Evolutionary conservation across 2,888 invertebrate genomes (phyloP).

Genomic region (Cerastis leucographa): DNA sequence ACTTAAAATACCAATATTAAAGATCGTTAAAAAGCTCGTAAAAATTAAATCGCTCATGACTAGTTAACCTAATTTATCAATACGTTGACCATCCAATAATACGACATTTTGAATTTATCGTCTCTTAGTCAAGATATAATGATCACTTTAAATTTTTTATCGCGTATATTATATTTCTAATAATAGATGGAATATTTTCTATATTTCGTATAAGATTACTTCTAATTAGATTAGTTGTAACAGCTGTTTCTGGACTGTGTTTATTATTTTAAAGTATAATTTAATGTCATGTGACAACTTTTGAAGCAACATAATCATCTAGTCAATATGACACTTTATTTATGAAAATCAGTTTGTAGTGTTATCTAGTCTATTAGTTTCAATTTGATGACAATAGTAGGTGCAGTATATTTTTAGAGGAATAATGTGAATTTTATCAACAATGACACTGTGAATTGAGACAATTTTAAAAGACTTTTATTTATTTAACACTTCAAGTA

Average conservation of each 20-base stretch:
- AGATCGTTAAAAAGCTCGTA: conserved; percentile 60
- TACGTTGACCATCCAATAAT: conserved; percentile 31
- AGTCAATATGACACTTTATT: neutral
- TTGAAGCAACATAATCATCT: neutral
- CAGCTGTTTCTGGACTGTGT: neutral
- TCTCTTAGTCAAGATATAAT: conserved; percentile 42
- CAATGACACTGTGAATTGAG: neutral
- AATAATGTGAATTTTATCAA: neutral
- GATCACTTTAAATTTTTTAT: conserved; percentile 40
- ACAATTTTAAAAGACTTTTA: neutral
- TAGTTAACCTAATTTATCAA: conserved; percentile 57
- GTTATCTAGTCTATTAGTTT: neutral
- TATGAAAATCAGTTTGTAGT: neutral
- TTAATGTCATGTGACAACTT: neutral
- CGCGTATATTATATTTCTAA: conserved; percentile 42
- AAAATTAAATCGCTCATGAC: conserved; percentile 55
- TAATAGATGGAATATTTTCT: conserved; percentile 13
- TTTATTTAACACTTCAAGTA: no score
- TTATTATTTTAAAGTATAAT: neutral
- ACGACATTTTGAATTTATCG: conserved; percentile 50
- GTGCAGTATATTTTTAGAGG: neutral
- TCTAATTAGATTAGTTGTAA: conserved; percentile 22
- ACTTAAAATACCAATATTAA: conserved; percentile 55
- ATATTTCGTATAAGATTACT: neutral
- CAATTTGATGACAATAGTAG: neutral